Evolutionary conservation across 2,888 invertebrate genomes (phyloP), one percentile per base, ranked within the genome.

Genomic region (Molanna angustata): DNA sequence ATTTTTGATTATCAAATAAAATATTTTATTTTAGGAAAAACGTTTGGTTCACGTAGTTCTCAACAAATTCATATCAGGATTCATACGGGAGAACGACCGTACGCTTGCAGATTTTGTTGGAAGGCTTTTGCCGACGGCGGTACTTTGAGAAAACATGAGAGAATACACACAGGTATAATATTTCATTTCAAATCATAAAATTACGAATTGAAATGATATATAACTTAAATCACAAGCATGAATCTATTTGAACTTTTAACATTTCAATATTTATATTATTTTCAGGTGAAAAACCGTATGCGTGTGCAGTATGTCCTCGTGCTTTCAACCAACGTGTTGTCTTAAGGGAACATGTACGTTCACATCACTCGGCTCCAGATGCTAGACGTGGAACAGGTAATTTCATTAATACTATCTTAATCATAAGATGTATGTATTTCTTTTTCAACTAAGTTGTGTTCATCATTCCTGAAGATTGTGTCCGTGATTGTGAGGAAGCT

Each of bases 71-170:
- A 91, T 69, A 83, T 90, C 44, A 81, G 91, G 40, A 90, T 91
- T 60, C 91, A 91, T 66, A 91, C 91, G 0, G 89, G 86, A 2
- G 91, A 91, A 67, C 76, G 90, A 32, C 91, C 90, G 0, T 91
- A 91, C 64, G 89, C 88, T 0, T 91, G 91, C 65, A 80, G 88
- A 7, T 91, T 86, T 69, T 91, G 91, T 66, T 90, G 90, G 90
- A 91, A 91, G 66, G 90, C 90, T 0, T 91, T 91, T 67, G 91
- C 91, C 0, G 91, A 91, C 67, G 91, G 91, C 32, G 91, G 91
- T 18, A 91, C 91, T 1, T 68, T 91, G 39, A 73, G 91, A 22
- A 91, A 91, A 65, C 91, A 91, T 66, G 91, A 91, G 65, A 76
- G 91, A 7, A 91, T 91, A 62, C 91, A 91, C 63, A 91, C 91